Evolutionary conservation across 2,888 invertebrate species (phyloP), one percentile per base, ranked within the genome.

Genomic region (Drosophila hamatofila): DNA sequence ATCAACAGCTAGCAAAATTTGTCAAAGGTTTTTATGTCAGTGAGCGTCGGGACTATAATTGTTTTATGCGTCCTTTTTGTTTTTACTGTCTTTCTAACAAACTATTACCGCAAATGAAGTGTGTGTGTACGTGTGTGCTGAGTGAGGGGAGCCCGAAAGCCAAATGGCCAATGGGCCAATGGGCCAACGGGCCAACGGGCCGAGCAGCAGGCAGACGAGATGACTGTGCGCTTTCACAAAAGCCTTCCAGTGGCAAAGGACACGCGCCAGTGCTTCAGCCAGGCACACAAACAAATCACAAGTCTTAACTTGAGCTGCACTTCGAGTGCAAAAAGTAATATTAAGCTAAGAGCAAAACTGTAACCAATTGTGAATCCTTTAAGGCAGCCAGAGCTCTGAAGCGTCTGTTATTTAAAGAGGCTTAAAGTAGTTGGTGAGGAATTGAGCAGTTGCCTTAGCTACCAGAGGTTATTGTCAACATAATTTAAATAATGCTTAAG

Each of bases 41-140:
- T 73, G 75, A 78, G 80, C 86, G 79, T 65, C 72, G 84, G 84
- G 84, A 87, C 84, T 82, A 85, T 87, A 85, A 85, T 85, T 85
- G 84, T 85, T 85, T 84, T 82, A 85, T 87, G 87, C 78, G 61
- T 70, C 80, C 78, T 76, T 78, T 74, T 65, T 70, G 75, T 75
- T 87, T 80, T 80, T 87, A 87, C 82, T 84, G 76, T 62, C 39
- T 27, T 67, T 46, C 84, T 71, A 84, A 84, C 87, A 82, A 83
- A 86, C 74, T 77, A 77, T 77, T 77, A 77, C 69, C 78, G 59
- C 78, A 72, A 78, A 75, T 78, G 79, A 72, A 78, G 78, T 78
- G 78, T 63, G 61, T 12, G 25, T 59, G 37, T 56, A 56, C 16
- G 11, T 33, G 49, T 18, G 49, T 7, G 18, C 27, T 49, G 44